Percentiles rank a stretch among this genome's conserved stretches.
Evolutionary conservation across 2,797 vertebrate genomes (phyloP).

Genomic region (Strix occidentalis): DNA sequence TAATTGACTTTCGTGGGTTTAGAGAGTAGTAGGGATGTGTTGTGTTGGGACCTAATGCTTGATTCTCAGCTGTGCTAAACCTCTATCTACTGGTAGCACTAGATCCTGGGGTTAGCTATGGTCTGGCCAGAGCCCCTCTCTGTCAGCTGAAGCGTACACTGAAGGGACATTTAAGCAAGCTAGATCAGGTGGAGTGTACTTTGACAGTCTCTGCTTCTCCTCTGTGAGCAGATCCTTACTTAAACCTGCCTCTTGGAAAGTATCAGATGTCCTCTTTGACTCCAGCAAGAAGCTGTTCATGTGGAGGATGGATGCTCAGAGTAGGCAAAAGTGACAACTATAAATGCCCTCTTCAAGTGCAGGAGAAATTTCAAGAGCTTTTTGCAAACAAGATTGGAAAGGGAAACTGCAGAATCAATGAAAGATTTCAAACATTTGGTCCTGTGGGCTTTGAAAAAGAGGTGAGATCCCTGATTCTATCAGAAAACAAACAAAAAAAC

Average conservation of each 20-base stretch:
- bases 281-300: not conserved
- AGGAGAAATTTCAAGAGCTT: slow-evolving; percentile 33
- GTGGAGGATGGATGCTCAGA: slow-evolving; percentile 8
- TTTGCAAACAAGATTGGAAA: slow-evolving; percentile 40
- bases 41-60: not conserved
- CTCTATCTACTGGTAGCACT: not conserved
- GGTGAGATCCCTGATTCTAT: not conserved
- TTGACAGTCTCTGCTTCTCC: not conserved
- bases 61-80: not conserved
- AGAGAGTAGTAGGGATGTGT: not conserved
- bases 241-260: not conserved
- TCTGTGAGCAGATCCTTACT: not conserved
- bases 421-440: slow-evolving; percentile 31
- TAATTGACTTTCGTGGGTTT: not conserved
- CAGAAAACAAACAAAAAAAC: not conserved
- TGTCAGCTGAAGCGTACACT: not conserved
- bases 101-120: not conserved
- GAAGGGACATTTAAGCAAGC: not conserved
- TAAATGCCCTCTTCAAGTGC: slow-evolving; percentile 5
- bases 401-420: slow-evolving; percentile 34
- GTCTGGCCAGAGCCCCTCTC: not conserved
- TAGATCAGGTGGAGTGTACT: not conserved
- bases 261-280: not conserved
- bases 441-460: slow-evolving; percentile 21
- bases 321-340: slow-evolving; percentile 44